phyloP scores from a whole-genome alignment of 2,113 vertebrate species.

The Ageneiosus marmoratus region DNA sequence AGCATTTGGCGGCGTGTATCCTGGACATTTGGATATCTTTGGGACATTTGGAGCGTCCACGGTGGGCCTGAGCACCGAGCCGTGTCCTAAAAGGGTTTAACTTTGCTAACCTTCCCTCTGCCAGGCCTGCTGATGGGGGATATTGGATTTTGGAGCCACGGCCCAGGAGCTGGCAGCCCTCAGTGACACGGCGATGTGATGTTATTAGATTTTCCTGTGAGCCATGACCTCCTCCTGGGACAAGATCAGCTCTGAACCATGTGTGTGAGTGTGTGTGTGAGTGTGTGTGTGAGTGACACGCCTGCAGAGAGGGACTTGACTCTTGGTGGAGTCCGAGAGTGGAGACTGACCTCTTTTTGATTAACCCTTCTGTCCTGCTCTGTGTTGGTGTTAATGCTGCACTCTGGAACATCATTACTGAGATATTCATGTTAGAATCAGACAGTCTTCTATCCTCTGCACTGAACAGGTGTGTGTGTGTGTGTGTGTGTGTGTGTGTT shows the following conservation, averaged over 20 bases:
- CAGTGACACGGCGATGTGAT: constrained; percentile 71
- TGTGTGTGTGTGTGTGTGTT: not conserved
- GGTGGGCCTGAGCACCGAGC: constrained; percentile 86
- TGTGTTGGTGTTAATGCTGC: not conserved
- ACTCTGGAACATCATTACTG: not conserved
- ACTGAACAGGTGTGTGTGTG: not conserved
- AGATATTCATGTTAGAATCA: not conserved
- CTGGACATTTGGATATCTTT: constrained; percentile 16
- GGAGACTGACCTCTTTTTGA: constrained; percentile 41
- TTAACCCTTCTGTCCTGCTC: constrained; percentile 7
- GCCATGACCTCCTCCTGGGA: constrained; percentile 67
- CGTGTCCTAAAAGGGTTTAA: constrained; percentile 97
- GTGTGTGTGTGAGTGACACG: constrained; percentile 63
- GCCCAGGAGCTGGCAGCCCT: constrained; percentile 73
- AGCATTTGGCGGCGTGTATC: constrained; percentile 24
- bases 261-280: constrained; percentile 70
- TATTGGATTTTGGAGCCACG: constrained; percentile 94
- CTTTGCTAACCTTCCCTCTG: constrained; percentile 96
- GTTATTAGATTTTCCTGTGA: constrained; percentile 92
- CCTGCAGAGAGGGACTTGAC: constrained; percentile 41
- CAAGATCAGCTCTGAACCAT: constrained; percentile 52
- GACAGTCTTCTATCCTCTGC: not conserved
- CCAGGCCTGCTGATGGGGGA: constrained; percentile 96
- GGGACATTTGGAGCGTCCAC: constrained; percentile 75
- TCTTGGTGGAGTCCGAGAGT: constrained; percentile 31